Conservation (phyloP, 1,140 invertebrate species). For the Hycleus phaleratus region DNA sequence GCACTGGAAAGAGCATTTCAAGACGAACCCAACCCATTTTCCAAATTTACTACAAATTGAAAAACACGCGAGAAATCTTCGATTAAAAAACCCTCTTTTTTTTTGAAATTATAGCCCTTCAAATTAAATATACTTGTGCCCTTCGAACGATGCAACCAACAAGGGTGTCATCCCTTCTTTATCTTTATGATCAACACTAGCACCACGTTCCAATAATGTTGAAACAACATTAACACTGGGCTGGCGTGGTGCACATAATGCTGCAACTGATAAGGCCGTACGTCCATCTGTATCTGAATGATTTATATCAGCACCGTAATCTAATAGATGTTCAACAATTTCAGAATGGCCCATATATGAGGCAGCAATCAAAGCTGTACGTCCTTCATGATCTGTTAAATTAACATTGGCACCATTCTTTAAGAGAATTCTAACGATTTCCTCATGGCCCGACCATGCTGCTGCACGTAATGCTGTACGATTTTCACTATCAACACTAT, state of each 20-base stretch:
- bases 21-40: no score
- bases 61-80: no score
- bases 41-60: no score
- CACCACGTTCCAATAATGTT: constrained; percentile 75
- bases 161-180: constrained; percentile 89
- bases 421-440: constrained; percentile 69
- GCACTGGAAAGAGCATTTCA: no score
- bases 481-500: constrained; percentile 69
- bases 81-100: no score
- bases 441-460: constrained; percentile 78
- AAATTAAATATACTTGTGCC: constrained; percentile 55
- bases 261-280: constrained; percentile 86
- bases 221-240: constrained; percentile 63
- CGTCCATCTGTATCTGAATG: constrained; percentile 84
- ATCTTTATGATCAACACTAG: constrained; percentile 80
- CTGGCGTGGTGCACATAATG: constrained; percentile 81
- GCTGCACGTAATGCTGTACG: constrained; percentile 64
- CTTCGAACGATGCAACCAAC: constrained; percentile 90
- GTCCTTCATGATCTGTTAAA: constrained; percentile 57
- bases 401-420: constrained; percentile 61
- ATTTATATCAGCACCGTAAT: constrained; percentile 79
- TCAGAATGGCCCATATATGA: constrained; percentile 90
- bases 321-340: constrained; percentile 77
- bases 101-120: no score
- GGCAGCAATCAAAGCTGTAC: constrained; percentile 84